Evolutionary conservation across 2,113 vertebrate genomes (phyloP), one percentile per base, ranked within the genome.

Genomic region (Aix galericulata): DNA sequence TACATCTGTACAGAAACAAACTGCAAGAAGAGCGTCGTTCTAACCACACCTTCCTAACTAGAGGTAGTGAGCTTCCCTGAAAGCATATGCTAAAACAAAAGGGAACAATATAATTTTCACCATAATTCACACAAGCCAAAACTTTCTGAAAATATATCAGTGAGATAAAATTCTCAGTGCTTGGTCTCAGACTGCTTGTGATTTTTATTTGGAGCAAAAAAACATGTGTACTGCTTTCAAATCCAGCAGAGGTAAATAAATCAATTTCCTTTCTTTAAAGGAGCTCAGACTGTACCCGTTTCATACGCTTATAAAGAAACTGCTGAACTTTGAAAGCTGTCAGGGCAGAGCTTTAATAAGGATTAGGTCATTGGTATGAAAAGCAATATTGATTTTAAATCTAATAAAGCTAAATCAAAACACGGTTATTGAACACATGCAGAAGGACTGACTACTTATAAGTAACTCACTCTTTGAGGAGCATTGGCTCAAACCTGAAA

Each of bases 341-440:
- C 73, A 82, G 74, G 77, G 80, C 74, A 79, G 69, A 82, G 71
- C 67, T 93, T 91, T 89, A 82, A 85, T 32, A 83, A 76, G 82
- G 62, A 93, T 94, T 80, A 95, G 94, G 91, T 94, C 91, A 94
- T 50, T 2, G 29, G 67, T 82, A 96, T 82, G 91, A 91, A 93
- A 93, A 91, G 64, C 60, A 86, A 85, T 89, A 95, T 58, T 94
- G 93, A 92, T 94, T 95, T 93, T 42, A 89, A 94, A 95, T 89
- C 75, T 91, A 95, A 95, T 87, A 88, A 93, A 95, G 63, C 72
- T 91, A 71, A 95, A 95, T 89, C 75, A 92, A 95, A 96, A 74
- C 75, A 76, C 0, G 1, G 36, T 34, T 77, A 88, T 26, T 62
- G 78, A 77, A 87, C 72, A 77, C 72, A 63, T 34, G 67, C 69